Evolutionary conservation across 1,140 invertebrate genomes (phyloP), one percentile per base, ranked within the genome.

Genomic region (Goniozus legneri): DNA sequence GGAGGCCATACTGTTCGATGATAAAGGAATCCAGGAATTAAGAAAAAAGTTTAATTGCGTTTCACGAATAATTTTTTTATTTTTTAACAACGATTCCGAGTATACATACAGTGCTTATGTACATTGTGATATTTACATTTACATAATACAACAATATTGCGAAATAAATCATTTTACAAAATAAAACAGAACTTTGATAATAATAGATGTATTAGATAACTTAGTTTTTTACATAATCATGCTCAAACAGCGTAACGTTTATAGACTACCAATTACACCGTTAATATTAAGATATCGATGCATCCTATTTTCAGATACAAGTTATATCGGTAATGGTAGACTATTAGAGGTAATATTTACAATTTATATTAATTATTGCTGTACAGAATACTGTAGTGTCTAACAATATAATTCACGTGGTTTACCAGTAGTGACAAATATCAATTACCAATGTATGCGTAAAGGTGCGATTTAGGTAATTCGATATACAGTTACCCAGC

Each of bases 41-140:
- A 4, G 24, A 27, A 27, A 10, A 10, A 33, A 33, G 4, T 33
- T 13, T 27, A 8, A 8, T 52, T 44, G 32, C 30, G 30, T 38
- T 12, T 58, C 34, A 55, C 31, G 52, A 51, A 52, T 55, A 60
- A 64, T 67, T 49, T 65, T n/a, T 70, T 73, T 70, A 72, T 70
- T 73, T 52, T 63, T 69, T 71, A 74, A 74, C 70, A 74, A 71
- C 58, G 54, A 68, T 58, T 62, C 60, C 48, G 34, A 52, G 52
- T 67, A 68, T 61, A 65, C 10, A 10, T 71, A 70, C 60, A 67
- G 53, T 66, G 58, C 50, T 57, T 74, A 71, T 71, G 55, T 73
- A 74, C 71, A 74, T 44, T 52, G 58, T 63, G 44, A 50, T 71
- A 72, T 72, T 67, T 71, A 72, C 69, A 74, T 50, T 32, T 35